Percentiles rank a stretch among this genome's conserved stretches.
phyloP scores from a whole-genome alignment of 2,113 vertebrate species.

The Amazona guildingii region DNA sequence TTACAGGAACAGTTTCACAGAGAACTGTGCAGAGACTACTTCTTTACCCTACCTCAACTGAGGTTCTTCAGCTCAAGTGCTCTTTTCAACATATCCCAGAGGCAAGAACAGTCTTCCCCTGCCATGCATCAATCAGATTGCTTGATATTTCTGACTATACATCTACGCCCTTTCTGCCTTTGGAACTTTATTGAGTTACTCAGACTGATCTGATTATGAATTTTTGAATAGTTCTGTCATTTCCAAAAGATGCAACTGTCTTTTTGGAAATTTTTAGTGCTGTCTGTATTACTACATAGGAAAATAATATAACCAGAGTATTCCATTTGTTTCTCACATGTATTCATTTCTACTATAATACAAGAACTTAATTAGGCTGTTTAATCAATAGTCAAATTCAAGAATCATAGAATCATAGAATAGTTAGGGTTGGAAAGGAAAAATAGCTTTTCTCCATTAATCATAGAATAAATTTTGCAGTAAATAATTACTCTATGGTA shows the following conservation, averaged over 20 bases:
- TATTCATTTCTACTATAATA: background rate
- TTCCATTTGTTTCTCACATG: background rate
- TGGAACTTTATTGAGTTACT: background rate
- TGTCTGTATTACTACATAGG: background rate
- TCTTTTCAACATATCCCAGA: background rate
- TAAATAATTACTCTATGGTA: background rate
- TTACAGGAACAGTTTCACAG: background rate
- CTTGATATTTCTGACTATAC: background rate
- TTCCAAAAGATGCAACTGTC: background rate
- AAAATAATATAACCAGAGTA: background rate
- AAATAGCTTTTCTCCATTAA: background rate
- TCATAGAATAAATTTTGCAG: background rate
- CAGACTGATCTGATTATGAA: background rate
- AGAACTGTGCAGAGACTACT: background rate
- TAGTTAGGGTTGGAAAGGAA: background rate
- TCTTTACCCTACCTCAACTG: background rate
- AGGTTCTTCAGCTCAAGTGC: background rate
- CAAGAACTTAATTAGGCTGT: background rate
- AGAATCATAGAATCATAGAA: background rate
- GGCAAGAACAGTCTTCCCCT: background rate
- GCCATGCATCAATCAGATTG: background rate
- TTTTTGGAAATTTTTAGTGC: background rate
- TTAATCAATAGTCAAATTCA: background rate
- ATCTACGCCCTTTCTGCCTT: background rate
- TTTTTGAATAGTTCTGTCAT: background rate